A percentile compares a stretch with the other conserved stretches of the same genome.
These are phyloP conservation scores for Panopea generosa DNA, from an alignment of 2,888 invertebrate genomes.

Conservation along the genomic window DNA sequence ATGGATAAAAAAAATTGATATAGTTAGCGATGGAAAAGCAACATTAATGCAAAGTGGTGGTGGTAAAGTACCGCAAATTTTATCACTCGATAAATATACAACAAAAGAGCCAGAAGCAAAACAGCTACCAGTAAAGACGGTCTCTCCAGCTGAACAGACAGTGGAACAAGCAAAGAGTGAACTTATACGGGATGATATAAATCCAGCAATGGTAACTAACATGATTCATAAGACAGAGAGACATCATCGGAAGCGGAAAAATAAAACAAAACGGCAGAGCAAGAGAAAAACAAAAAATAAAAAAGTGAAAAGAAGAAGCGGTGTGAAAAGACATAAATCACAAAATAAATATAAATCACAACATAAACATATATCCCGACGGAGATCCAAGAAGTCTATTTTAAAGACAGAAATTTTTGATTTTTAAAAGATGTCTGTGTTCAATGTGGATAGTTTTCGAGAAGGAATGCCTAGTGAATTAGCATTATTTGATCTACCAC, in stretches of 20 bases:
- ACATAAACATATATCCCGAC: not conserved
- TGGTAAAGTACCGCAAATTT: constrained; percentile 9
- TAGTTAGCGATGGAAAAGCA: constrained; percentile 18
- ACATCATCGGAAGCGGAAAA: constrained; percentile 21
- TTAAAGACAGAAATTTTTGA: constrained; percentile 22
- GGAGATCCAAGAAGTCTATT: no score
- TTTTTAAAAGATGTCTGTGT: constrained; percentile 43
- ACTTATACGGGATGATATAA: constrained; percentile 37
- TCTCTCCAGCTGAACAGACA: constrained; percentile 42
- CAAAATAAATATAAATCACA: not conserved
- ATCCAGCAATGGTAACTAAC: constrained; percentile 9
- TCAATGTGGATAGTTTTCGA: constrained; percentile 39
- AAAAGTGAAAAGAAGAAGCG: not conserved
- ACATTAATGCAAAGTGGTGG: constrained; percentile 24
- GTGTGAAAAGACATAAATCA: not conserved
- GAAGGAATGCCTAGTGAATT: constrained; percentile 47
- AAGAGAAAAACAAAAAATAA: constrained; percentile 14
- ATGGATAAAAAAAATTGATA: constrained; percentile 49
- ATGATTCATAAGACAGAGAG: constrained; percentile 14
- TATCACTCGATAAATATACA: not conserved
- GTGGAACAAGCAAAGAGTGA: constrained; percentile 33
- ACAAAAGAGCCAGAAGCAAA: constrained; percentile 1
- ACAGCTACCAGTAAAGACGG: constrained; percentile 24
- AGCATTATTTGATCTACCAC: constrained; percentile 51
- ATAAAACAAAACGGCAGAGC: constrained; percentile 2